Base-by-base conservation (phyloP, 1,140 invertebrate species). In the Ephestia elutella region DNA sequence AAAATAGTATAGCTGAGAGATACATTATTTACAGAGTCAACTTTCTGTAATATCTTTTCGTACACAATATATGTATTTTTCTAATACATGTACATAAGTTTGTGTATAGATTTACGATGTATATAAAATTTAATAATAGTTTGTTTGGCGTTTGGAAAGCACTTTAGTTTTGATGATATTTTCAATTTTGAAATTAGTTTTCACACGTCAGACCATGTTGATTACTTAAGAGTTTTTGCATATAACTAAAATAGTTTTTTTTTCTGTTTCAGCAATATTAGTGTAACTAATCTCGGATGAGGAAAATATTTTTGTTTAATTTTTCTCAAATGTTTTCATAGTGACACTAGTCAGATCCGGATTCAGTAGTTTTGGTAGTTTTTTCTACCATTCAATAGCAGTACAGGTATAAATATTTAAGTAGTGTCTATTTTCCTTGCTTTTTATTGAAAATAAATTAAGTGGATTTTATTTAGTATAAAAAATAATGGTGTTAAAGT, bases 221-320 rank as follows among this genome's bases (percentile, higher is more conserved):
- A 9, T 20, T 20, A n/a, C 0, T 57, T 54, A 20, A 50, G 2
- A 17, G 2, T 15, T 25, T 53, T 53, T 25, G 10, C 5, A 0
- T 19, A 50, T 5, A 50, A 62, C 35, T 64, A 60, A 54, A 30
- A 54, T 30, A 54, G 15, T 49, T 51, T 62, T 51, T 63, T 70
- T 66, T 70, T 72, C 56, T 72, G 66, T 72, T 72, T 56, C 66
- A 69, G 70, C 62, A 49, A 56, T 57, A 49, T 66, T 63, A 60
- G 49, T 63, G 61, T 63, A 57, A 57, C 56, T 51, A 15, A 5
- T 56, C 53, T 35, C 21, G 61, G 51, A 58, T 57, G 58, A 51
- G 57, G 54, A 51, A 28, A 54, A 48, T 54, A 17, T 32, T 28
- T 13, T 17, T 44, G 10, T 18, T 38, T 38, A 32, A 50, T 17